phyloP scores from a whole-genome alignment of 2,888 invertebrate species.

The Bruchidius siliquastri region DNA sequence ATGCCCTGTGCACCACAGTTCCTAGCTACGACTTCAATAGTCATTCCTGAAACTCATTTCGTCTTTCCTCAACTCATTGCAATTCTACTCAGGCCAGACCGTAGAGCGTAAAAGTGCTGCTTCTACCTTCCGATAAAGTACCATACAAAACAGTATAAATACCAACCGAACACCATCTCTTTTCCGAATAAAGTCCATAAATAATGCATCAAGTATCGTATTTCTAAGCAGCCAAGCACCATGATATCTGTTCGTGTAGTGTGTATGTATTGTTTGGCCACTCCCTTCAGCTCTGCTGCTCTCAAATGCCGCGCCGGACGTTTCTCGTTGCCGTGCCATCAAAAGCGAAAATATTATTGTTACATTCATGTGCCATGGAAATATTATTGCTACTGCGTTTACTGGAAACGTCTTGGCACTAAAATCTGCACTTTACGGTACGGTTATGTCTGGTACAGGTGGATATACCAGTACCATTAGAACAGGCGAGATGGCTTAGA shows the following conservation, averaged over 20 bases:
- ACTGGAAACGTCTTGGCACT: neutral
- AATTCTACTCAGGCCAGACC: too few species aligned
- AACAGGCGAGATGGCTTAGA: too few species aligned
- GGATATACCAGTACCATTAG: neutral
- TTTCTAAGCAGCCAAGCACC: neutral
- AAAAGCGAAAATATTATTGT: neutral
- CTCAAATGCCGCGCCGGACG: neutral
- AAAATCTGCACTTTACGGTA: neutral
- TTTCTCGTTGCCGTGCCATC: neutral
- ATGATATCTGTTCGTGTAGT: neutral
- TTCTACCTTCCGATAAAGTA: too few species aligned
- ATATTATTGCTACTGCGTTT: neutral
- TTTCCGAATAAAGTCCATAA: neutral
- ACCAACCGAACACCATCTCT: neutral
- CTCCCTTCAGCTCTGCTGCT: neutral
- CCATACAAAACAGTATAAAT: neutral
- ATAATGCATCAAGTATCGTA: neutral
- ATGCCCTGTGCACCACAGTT: too few species aligned
- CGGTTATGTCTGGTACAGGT: neutral
- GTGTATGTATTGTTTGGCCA: neutral
- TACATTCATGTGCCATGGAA: neutral
- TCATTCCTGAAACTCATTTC: too few species aligned
- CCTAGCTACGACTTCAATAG: too few species aligned
- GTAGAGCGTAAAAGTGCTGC: too few species aligned
- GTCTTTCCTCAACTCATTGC: too few species aligned